Conservation (phyloP, 2,888 invertebrate genomes). For the Ctena decussata region DNA sequence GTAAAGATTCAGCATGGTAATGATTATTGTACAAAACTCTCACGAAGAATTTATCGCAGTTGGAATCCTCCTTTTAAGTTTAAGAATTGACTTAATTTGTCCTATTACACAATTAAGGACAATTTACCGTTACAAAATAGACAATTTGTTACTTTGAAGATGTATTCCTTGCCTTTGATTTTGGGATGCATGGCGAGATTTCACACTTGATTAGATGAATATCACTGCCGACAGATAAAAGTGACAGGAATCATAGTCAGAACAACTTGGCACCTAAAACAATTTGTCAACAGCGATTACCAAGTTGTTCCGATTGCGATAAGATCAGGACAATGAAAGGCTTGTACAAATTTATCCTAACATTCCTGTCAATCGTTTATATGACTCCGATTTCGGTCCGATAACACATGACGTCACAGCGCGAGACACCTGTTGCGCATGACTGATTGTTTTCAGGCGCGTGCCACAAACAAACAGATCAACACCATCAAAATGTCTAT, state of each 20-base stretch:
- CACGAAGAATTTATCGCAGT: too few relatives aligned
- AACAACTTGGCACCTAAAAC: constrained; percentile 37
- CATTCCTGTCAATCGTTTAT: constrained; percentile 14
- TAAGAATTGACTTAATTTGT: constrained; percentile 23
- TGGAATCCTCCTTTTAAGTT: neutral
- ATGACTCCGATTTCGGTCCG: neutral
- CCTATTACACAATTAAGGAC: constrained; percentile 30
- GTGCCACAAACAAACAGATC: constrained; percentile 39
- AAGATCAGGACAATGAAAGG: constrained; percentile 58
- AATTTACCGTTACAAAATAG: constrained; percentile 44
- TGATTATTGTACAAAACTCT: too few relatives aligned
- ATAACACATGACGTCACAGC: constrained; percentile 38
- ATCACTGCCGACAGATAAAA: neutral
- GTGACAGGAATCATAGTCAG: neutral
- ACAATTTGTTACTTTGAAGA: constrained; percentile 27
- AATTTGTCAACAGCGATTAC: constrained; percentile 56
- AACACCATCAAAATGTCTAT: constrained; percentile 16
- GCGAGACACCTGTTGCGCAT: constrained; percentile 46
- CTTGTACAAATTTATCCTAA: constrained; percentile 8
- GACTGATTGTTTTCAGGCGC: constrained; percentile 51
- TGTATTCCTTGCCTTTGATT: neutral
- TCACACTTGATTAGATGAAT: constrained; percentile 30
- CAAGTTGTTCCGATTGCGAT: constrained; percentile 52
- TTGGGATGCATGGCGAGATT: constrained; percentile 16
- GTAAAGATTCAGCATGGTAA: too few relatives aligned